A percentile compares a stretch with the other conserved stretches of the same genome.
phyloP scores from a whole-genome alignment of 2,888 invertebrate species.

The Sinopyrophorus schimmeli region DNA sequence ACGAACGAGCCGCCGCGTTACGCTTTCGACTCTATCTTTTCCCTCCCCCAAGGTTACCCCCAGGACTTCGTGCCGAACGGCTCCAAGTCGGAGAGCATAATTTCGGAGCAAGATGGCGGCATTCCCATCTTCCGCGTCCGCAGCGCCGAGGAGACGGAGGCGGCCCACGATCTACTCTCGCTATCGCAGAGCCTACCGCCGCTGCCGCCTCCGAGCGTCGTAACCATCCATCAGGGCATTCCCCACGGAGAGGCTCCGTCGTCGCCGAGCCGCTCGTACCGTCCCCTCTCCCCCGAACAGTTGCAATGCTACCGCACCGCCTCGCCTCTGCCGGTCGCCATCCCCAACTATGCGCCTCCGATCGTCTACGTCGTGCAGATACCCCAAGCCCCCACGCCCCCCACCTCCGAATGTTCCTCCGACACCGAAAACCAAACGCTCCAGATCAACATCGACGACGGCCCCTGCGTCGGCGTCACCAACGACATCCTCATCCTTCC shows the following conservation, averaged over 20 bases:
- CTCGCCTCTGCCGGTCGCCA: conserved; percentile 39
- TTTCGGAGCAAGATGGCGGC: conserved; percentile 39
- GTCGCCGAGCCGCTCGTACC: conserved; percentile 43
- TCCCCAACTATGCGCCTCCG: conserved; percentile 46
- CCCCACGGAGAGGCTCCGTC: conserved; percentile 51
- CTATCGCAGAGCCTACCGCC: conserved; percentile 78
- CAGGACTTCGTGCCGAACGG: conserved; percentile 46
- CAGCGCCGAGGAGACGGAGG: conserved; percentile 84
- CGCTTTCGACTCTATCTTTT: no score
- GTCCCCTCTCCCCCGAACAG: conserved; percentile 46
- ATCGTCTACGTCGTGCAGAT: conserved; percentile 53
- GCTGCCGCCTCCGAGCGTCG: conserved; percentile 69
- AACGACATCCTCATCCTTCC: conserved; percentile 57
- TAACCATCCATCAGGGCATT: conserved; percentile 64
- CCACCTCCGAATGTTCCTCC: conserved; percentile 73
- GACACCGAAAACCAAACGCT: conserved; percentile 66
- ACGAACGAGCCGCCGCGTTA: no score
- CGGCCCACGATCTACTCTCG: conserved; percentile 80
- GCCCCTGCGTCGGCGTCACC: conserved; percentile 17
- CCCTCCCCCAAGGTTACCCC: conserved; percentile 42
- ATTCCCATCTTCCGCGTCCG: conserved; percentile 57
- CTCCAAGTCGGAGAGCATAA: conserved; percentile 32
- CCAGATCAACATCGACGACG: conserved; percentile 37
- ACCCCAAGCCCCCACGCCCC: conserved; percentile 64
- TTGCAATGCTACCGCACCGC: conserved; percentile 38